phyloP scores from a whole-genome alignment of 2,797 vertebrate genomes.

The Cichlasoma orientale region DNA sequence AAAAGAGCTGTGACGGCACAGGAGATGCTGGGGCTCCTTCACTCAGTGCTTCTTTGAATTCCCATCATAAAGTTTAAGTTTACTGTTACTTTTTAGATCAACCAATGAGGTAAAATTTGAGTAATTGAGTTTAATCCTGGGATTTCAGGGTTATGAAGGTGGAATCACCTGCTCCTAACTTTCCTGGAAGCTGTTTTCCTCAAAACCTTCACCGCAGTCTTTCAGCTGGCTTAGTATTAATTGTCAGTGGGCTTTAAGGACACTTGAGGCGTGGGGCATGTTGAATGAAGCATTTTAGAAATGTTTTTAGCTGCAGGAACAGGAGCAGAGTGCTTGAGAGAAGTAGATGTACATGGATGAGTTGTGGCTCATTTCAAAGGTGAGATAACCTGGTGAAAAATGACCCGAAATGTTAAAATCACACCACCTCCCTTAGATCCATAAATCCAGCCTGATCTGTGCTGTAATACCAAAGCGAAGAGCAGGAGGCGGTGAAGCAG shows the following conservation, averaged over 20 bases:
- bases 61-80: background rate
- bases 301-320: background rate
- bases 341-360: background rate
- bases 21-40: background rate
- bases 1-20: background rate
- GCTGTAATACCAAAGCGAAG: background rate
- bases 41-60: background rate
- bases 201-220: background rate
- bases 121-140: background rate
- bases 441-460: slow-evolving; percentile 1
- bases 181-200: background rate
- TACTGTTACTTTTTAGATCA: background rate
- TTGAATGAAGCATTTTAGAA: background rate
- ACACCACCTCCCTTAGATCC: background rate
- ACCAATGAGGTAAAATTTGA: background rate
- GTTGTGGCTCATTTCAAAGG: background rate
- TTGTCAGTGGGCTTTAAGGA: background rate
- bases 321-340: background rate
- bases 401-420: background rate
- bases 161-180: background rate
- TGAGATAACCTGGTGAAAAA: background rate
- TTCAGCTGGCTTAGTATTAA: background rate
- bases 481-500: background rate
- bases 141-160: background rate
- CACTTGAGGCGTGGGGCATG: background rate